Percentiles rank a stretch among this genome's conserved stretches.
phyloP scores from a whole-genome alignment of 2,797 vertebrate genomes.

The Myoxocephalus aenaeus region DNA sequence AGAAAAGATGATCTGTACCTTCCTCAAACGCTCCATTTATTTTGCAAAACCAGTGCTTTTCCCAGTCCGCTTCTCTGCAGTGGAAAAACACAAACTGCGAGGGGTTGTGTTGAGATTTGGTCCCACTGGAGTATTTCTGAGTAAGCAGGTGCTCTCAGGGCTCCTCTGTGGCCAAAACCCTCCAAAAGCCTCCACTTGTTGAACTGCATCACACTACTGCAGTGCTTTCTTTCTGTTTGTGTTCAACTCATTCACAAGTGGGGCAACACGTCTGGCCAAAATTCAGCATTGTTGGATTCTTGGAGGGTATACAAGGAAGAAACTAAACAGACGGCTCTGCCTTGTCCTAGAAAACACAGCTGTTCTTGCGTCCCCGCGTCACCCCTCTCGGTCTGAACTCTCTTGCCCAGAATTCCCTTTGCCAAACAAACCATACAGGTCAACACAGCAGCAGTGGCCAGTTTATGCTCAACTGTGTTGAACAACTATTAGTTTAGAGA shows the following conservation, averaged over 20 bases:
- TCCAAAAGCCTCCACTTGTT: constrained; percentile 30
- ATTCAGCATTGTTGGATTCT: constrained; percentile 49
- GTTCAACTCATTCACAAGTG: constrained; percentile 31
- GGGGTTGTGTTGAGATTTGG: constrained; percentile 41
- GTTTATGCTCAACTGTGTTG: constrained; percentile 56
- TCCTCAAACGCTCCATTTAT: constrained; percentile 31
- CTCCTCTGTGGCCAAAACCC: constrained; percentile 32
- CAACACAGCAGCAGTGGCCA: constrained; percentile 52
- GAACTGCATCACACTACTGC: constrained; percentile 9
- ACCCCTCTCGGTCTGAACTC: constrained; percentile 55
- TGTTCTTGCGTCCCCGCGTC: constrained; percentile 62
- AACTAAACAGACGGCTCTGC: constrained; percentile 57
- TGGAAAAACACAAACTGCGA: constrained; percentile 70
- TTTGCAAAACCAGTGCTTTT: constrained; percentile 32
- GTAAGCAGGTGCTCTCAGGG: constrained; percentile 66
- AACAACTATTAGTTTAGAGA: constrained; percentile 54
- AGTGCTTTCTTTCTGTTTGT: constrained; percentile 3
- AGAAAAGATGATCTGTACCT: constrained; percentile 20
- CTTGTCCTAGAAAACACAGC: constrained; percentile 78
- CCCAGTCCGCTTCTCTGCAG: constrained; percentile 33
- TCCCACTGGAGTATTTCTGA: constrained; percentile 56
- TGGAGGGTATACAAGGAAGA: constrained; percentile 50
- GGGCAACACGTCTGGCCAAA: constrained; percentile 31
- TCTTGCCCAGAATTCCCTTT: constrained; percentile 53
- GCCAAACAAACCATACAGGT: constrained; percentile 64